phyloP scores from a whole-genome alignment of 2,797 vertebrate species.

The Enteromius trimaculatus region DNA sequence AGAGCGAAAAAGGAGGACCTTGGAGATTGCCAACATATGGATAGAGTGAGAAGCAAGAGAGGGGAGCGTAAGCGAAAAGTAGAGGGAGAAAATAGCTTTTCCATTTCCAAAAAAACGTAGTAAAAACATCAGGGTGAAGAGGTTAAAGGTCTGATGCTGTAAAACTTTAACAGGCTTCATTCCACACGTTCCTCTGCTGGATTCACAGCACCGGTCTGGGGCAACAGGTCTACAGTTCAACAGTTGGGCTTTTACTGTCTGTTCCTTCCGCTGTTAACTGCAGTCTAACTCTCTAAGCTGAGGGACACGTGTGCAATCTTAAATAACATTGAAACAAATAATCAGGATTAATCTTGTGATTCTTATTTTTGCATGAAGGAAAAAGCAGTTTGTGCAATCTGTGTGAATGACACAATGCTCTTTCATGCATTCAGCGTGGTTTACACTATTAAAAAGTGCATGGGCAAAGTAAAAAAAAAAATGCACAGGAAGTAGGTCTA shows the following conservation, averaged over 20 bases:
- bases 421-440: no score
- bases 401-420: background rate
- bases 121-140: constrained; percentile 15
- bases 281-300: background rate
- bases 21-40: constrained; percentile 67
- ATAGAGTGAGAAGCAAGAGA: constrained; percentile 21
- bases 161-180: constrained; percentile 25
- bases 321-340: background rate
- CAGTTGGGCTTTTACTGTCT: background rate
- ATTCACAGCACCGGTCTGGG: background rate
- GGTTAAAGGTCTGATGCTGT: constrained; percentile 3
- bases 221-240: background rate
- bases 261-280: background rate
- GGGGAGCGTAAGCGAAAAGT: background rate
- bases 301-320: background rate
- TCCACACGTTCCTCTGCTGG: constrained; percentile 1
- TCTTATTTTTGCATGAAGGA: background rate
- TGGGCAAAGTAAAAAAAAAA: no score
- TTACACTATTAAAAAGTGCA: no score
- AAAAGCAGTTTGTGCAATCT: background rate
- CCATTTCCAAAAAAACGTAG: constrained; percentile 17
- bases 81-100: background rate
- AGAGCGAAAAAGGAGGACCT: constrained; percentile 11
- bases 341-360: background rate
- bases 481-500: no score